Conservation (phyloP, 2,797 vertebrate species). For the Strix occidentalis region DNA sequence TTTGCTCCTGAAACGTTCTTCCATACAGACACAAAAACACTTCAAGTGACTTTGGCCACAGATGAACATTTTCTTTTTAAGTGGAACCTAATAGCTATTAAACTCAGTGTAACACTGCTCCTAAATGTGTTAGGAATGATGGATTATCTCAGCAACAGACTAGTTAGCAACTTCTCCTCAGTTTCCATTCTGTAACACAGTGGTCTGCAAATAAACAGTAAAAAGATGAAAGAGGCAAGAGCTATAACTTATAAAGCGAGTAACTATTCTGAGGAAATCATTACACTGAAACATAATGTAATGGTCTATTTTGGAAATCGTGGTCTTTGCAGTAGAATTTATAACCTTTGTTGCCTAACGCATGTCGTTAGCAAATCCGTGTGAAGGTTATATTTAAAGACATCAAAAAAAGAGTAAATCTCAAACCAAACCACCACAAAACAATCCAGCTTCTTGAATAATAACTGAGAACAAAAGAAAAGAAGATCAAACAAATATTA, state of each 20-base stretch:
- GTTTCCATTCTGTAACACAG: background rate
- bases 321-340: conserved; percentile 7
- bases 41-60: background rate
- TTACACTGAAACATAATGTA: background rate
- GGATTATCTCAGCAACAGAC: background rate
- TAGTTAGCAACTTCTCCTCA: background rate
- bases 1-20: background rate
- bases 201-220: background rate
- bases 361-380: background rate
- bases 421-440: background rate
- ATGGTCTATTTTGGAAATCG: background rate
- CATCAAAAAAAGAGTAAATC: background rate
- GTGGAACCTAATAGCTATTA: background rate
- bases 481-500: background rate
- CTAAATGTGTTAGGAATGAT: background rate
- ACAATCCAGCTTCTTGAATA: background rate
- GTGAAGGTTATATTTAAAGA: background rate
- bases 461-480: background rate
- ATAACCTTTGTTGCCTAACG: background rate
- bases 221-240: background rate
- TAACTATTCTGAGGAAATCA: background rate
- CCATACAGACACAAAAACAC: background rate
- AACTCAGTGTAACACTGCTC: background rate
- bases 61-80: background rate
- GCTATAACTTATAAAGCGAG: background rate